Evolutionary conservation across 2,113 vertebrate species (phyloP).

Genomic region (Eublepharis macularius): DNA sequence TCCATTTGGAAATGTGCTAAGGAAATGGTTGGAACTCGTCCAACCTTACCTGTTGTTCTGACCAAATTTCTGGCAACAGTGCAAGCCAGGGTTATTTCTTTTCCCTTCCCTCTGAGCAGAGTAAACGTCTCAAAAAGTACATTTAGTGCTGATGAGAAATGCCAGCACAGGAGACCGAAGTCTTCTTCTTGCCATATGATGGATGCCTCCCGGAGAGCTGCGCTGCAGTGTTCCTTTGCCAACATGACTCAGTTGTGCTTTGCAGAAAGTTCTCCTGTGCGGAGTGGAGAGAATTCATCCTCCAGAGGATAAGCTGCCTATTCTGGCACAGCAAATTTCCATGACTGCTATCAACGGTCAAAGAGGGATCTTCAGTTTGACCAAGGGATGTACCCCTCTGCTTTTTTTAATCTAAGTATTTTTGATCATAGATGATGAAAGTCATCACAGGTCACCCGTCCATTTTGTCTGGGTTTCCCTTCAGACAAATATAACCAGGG

Average conservation of each 20-base stretch:
- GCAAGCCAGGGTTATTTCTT: neutral
- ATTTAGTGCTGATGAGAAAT: slow-evolving; percentile 4
- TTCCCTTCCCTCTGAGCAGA: neutral
- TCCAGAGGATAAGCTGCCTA: neutral
- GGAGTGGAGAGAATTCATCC: neutral
- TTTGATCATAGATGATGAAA: too few relatives aligned
- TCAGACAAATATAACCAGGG: too few relatives aligned
- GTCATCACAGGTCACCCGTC: too few relatives aligned
- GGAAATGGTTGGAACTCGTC: neutral
- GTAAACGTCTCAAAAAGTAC: slow-evolving; percentile 9
- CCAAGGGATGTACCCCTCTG: too few relatives aligned
- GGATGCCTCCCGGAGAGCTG: neutral
- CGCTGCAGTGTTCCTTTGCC: neutral
- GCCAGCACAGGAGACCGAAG: neutral
- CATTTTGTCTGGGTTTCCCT: too few relatives aligned
- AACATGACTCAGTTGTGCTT: neutral
- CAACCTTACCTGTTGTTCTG: neutral
- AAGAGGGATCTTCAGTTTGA: too few relatives aligned
- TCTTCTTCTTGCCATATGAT: neutral
- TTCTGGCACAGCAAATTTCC: neutral
- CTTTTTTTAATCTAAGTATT: too few relatives aligned
- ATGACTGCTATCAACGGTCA: neutral
- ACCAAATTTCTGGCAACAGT: neutral
- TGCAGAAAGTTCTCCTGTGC: neutral
- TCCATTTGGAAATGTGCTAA: neutral